Evolutionary conservation across 64 coral and sea anemone genomes (phyloP).

Genomic region (Pachyseris speciosa): DNA sequence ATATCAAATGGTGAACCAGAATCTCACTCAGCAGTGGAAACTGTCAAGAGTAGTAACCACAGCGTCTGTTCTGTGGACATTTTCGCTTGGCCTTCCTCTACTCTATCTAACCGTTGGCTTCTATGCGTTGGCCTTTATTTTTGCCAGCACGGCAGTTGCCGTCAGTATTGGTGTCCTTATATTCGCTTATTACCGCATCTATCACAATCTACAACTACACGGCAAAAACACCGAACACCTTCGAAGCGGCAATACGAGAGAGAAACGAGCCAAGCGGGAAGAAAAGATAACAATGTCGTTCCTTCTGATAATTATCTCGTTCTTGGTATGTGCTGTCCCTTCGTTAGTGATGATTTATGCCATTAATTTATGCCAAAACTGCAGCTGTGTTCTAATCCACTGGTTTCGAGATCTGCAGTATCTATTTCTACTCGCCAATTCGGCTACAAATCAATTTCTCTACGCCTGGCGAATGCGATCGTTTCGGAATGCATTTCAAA

Average conservation of each 20-base stretch:
- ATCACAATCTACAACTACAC: background rate
- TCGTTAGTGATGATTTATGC: conserved; percentile 42
- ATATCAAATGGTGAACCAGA: conserved; percentile 11
- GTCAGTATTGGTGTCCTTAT: background rate
- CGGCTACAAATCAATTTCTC: conserved; percentile 62
- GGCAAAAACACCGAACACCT: background rate
- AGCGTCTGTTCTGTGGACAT: conserved; percentile 5
- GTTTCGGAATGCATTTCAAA: conserved; percentile 34
- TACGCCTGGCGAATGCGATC: conserved; percentile 63
- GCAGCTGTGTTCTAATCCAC: conserved; percentile 36
- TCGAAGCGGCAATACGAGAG: background rate
- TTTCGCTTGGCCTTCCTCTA: conserved; percentile 5
- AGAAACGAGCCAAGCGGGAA: background rate
- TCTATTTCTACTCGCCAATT: conserved; percentile 35
- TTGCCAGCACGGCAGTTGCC: conserved; percentile 46
- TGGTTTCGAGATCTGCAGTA: conserved; percentile 57
- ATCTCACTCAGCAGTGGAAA: background rate
- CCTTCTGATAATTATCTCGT: conserved; percentile 33
- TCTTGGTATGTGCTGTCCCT: conserved; percentile 16
- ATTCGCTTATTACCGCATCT: conserved; percentile 17
- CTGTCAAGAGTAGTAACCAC: background rate
- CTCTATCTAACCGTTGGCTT: background rate
- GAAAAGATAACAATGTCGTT: conserved; percentile 17
- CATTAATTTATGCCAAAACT: conserved; percentile 33
- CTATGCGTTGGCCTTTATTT: conserved; percentile 39